Percentiles rank a stretch among this genome's conserved stretches.
These are phyloP conservation scores for Chitala chitala DNA, from an alignment of 2,113 vertebrate genomes.

Conservation along the genomic window DNA sequence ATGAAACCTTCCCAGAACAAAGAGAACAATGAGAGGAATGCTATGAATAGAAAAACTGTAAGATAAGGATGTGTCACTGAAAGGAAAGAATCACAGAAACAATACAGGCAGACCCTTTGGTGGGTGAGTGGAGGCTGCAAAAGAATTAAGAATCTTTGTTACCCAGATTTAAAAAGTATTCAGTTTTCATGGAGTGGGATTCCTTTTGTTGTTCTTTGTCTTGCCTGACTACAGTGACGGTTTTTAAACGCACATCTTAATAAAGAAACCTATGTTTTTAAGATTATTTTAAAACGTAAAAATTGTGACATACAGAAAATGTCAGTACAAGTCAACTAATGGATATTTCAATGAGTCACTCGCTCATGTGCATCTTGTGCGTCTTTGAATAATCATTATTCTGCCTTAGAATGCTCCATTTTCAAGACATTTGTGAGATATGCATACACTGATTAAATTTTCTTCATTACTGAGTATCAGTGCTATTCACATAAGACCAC, in stretches of 20 bases:
- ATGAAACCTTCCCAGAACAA: not conserved
- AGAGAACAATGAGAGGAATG: not conserved
- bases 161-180: too few relatives aligned
- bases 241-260: too few relatives aligned
- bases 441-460: constrained; percentile 6
- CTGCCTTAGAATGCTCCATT: not conserved
- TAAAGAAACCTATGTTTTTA: too few relatives aligned
- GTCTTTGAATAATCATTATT: too few relatives aligned
- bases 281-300: too few relatives aligned
- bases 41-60: not conserved
- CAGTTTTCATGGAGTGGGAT: too few relatives aligned
- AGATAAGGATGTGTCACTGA: not conserved
- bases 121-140: too few relatives aligned
- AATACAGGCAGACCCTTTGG: not conserved
- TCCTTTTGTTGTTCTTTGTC: too few relatives aligned
- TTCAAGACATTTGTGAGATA: not conserved
- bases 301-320: not conserved
- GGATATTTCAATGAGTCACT: not conserved
- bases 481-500: not conserved
- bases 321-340: not conserved
- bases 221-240: too few relatives aligned
- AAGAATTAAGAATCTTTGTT: too few relatives aligned
- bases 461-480: not conserved
- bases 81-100: not conserved
- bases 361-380: not conserved